Conservation (phyloP, 2,113 vertebrate genomes). For the Podilymbus podiceps region DNA sequence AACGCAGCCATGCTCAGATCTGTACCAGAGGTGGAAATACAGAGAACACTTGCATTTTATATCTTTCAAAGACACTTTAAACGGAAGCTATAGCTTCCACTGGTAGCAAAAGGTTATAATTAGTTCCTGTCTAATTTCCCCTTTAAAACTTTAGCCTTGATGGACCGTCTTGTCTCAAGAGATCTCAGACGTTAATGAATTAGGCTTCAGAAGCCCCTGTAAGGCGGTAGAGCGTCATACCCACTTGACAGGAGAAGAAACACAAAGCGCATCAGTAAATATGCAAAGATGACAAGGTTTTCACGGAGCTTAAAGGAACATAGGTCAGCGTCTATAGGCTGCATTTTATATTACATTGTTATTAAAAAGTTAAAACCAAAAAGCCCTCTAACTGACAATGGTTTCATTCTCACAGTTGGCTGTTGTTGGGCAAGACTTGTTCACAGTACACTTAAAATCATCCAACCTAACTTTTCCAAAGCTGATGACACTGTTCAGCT, state of each 20-base stretch:
- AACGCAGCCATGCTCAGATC: rapidly evolving
- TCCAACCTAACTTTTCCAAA: neutral
- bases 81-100: neutral
- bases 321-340: neutral
- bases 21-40: neutral
- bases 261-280: neutral
- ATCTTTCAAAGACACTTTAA: neutral
- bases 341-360: neutral
- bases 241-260: neutral
- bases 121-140: neutral
- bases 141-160: neutral
- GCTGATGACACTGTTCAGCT: neutral
- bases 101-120: neutral
- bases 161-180: neutral
- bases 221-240: neutral
- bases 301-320: neutral
- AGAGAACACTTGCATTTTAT: neutral
- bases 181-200: neutral
- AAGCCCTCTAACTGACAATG: neutral
- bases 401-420: neutral
- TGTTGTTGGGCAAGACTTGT: neutral
- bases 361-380: neutral
- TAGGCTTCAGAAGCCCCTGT: neutral
- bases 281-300: neutral
- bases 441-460: neutral